Evolutionary conservation across 2,888 invertebrate genomes (phyloP), one percentile per base, ranked within the genome.

Genomic region (Nymphalis urticae): DNA sequence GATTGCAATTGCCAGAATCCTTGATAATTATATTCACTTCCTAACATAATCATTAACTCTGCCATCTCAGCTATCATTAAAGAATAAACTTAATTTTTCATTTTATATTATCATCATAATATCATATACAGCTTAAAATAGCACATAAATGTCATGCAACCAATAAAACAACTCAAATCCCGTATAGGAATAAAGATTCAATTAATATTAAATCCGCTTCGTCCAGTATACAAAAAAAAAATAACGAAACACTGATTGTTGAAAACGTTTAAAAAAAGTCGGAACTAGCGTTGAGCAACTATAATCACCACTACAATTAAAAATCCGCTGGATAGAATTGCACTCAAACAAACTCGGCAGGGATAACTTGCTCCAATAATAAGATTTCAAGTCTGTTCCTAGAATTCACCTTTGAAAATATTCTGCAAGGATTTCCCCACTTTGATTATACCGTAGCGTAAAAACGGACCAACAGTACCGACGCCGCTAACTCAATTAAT

Each of bases 401-500:
- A 69, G 73, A 75, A 56, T 78, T 76, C 79, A 84, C 81, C 82
- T 82, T 79, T 80, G 76, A 76, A 80, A 84, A 72, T 83, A 81
- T 82, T 78, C 77, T 72, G 78, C 75, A 71, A 74, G 74, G 76
- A 80, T 83, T 68, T 78, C 74, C 77, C 79, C 80, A 85, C 82
- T 87, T 87, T 86, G 85, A 87, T 87, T 86, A 86, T 79, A 77
- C 75, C 73, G 76, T 69, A 73, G 78, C 79, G 85, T 83, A 85
- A 89, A 89, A 89, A 89, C 88, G 88, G 86, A 83, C 85, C 73
- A 78, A 69, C 70, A 68, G 78, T 78, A 75, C 74, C 81, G 79
- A 70, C 36, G 42, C 58, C 72, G 79, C 79, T 85, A 88, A 89
- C 85, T 87, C 85, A 86, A 87, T 90, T 89, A 88, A 81, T 85